phyloP scores from a whole-genome alignment of 2,888 invertebrate genomes.

The Caenorhabditis plicata region DNA sequence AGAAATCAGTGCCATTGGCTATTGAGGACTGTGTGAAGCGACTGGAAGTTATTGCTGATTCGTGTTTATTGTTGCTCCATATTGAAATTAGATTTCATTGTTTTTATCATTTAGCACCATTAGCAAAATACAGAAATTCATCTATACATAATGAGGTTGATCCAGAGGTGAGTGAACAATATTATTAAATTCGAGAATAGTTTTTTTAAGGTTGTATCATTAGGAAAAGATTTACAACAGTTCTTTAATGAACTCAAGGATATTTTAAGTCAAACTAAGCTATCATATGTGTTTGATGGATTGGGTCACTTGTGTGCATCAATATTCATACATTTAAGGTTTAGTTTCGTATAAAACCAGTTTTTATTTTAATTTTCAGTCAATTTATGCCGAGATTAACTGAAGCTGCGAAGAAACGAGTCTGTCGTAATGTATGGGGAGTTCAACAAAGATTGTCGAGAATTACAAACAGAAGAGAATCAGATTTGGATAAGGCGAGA shows the following conservation, averaged over 20 bases:
- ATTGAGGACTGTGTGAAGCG: slow-evolving; percentile 54
- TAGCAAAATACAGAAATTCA: slow-evolving; percentile 67
- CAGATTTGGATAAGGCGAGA: slow-evolving; percentile 84
- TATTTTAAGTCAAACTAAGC: slow-evolving; percentile 78
- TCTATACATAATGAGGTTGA: slow-evolving; percentile 59
- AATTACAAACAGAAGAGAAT: slow-evolving; percentile 74
- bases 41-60: slow-evolving; percentile 80
- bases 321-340: slow-evolving; percentile 75
- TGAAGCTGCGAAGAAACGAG: slow-evolving; percentile 77
- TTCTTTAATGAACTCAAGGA: slow-evolving; percentile 77
- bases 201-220: too few relatives aligned
- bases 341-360: background rate
- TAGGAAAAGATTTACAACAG: slow-evolving; percentile 76
- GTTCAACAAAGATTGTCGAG: slow-evolving; percentile 83
- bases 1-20: slow-evolving; percentile 49
- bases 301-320: slow-evolving; percentile 81
- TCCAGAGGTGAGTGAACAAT: too few relatives aligned
- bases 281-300: slow-evolving; percentile 72
- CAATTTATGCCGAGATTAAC: slow-evolving; percentile 80
- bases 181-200: too few relatives aligned
- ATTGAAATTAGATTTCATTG: slow-evolving; percentile 88
- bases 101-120: slow-evolving; percentile 83
- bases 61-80: slow-evolving; percentile 86
- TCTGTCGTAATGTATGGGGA: slow-evolving; percentile 80
- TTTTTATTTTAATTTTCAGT: slow-evolving; percentile 69